Evolutionary conservation across 2,797 vertebrate species (phyloP).

Genomic region (Meda fulgida): DNA sequence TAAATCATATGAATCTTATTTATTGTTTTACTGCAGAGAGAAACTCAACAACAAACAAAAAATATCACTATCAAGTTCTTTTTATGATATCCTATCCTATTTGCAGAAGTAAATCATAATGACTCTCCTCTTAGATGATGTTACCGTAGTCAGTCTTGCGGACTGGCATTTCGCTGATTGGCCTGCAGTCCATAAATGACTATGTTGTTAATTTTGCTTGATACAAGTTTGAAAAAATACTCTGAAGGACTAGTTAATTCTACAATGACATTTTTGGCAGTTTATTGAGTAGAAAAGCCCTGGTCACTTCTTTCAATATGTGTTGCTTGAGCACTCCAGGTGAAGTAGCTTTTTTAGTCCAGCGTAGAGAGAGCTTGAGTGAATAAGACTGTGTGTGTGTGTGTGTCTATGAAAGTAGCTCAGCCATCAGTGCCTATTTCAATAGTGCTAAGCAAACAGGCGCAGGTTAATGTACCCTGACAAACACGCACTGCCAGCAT

Average conservation of each 20-base stretch:
- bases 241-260: background rate
- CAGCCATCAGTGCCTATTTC: constrained; percentile 65
- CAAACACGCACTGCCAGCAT: constrained; percentile 66
- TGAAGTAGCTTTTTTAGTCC: constrained; percentile 9
- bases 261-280: background rate
- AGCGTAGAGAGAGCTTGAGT: constrained; percentile 23
- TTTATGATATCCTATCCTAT: background rate
- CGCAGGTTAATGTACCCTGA: constrained; percentile 80
- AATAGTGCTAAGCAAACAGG: constrained; percentile 77
- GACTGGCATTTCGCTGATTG: background rate
- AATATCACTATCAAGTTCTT: background rate
- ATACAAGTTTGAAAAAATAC: background rate
- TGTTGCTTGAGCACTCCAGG: constrained; percentile 31
- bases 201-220: background rate
- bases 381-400: constrained; percentile 18
- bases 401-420: constrained; percentile 33
- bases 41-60: background rate
- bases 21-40: constrained; percentile 14
- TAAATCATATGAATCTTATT: constrained; percentile 9
- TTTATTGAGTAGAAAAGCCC: constrained; percentile 34
- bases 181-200: background rate
- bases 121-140: background rate
- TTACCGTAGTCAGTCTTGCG: background rate
- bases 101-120: too few species aligned
- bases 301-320: constrained; percentile 41